phyloP scores from a whole-genome alignment of 2,888 invertebrate species.

The Pomacea canaliculata region DNA sequence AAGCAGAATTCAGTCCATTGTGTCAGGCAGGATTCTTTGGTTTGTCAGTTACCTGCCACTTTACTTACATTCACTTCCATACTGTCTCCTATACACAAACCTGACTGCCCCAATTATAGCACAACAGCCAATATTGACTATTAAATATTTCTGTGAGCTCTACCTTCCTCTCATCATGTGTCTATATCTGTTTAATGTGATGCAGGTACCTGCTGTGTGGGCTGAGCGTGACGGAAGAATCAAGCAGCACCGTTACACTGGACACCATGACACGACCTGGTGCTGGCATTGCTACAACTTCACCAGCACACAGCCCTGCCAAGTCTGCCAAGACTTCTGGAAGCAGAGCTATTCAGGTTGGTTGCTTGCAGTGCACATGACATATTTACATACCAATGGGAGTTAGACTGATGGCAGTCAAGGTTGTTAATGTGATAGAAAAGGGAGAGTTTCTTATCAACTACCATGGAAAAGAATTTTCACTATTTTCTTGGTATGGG shows the following conservation, averaged over 20 bases:
- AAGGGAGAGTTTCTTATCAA: no score
- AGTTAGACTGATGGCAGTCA: no score
- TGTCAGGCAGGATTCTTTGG: neutral
- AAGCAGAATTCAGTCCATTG: neutral
- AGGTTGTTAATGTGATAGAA: no score
- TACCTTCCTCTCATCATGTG: no score
- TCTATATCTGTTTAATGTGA: neutral
- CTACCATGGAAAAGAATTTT: no score
- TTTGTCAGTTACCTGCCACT: no score
- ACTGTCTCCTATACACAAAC: no score
- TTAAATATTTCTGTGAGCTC: no score
- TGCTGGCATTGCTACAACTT: constrained; percentile 41
- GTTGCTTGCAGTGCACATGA: neutral
- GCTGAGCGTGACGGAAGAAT: constrained; percentile 55
- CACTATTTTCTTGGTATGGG: no score
- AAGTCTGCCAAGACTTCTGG: constrained; percentile 25
- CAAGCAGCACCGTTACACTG: constrained; percentile 13
- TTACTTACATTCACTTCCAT: neutral
- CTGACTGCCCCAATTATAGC: no score
- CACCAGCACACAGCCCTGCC: constrained; percentile 38
- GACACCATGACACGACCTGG: constrained; percentile 36
- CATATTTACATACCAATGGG: no score
- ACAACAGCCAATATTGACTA: no score
- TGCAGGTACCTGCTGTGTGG: constrained; percentile 70
- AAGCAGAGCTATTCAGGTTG: constrained; percentile 63